Evolutionary conservation across 2,888 invertebrate species (phyloP).

Genomic region (Andrena bucephala): DNA sequence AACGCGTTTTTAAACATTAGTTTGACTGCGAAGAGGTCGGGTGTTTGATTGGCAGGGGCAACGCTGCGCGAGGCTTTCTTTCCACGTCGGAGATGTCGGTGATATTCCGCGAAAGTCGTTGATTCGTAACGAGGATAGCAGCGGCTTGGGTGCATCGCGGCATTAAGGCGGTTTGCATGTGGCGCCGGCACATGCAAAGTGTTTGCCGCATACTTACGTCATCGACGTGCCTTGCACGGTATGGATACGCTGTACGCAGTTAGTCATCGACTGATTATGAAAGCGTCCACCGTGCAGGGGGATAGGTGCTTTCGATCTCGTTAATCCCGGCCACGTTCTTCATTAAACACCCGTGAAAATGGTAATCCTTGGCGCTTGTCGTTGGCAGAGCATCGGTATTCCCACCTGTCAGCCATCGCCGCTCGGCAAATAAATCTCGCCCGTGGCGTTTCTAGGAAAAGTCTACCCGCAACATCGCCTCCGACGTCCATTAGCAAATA

Average conservation of each 20-base stretch:
- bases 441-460: conserved; percentile 10
- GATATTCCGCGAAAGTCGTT: conserved; percentile 36
- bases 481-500: conserved; percentile 41
- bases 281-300: conserved; percentile 54
- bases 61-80: conserved; percentile 34
- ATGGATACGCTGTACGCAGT: conserved; percentile 75
- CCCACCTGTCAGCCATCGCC: not conserved
- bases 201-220: conserved; percentile 76
- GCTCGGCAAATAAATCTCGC: conserved; percentile 21
- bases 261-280: conserved; percentile 79
- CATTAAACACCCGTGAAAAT: not conserved
- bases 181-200: conserved; percentile 49
- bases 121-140: conserved; percentile 24
- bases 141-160: not conserved
- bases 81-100: conserved; percentile 34
- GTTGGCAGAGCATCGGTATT: not conserved
- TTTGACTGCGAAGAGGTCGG: not conserved
- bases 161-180: conserved; percentile 43
- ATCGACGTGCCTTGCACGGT: conserved; percentile 81
- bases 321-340: conserved; percentile 21
- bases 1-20: not conserved
- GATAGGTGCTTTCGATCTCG: conserved; percentile 28
- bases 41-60: not conserved
- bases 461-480: conserved; percentile 32
- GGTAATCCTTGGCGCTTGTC: not conserved